Base-by-base conservation (phyloP, 2,888 invertebrate species). In the Tachystola acroxantha region DNA sequence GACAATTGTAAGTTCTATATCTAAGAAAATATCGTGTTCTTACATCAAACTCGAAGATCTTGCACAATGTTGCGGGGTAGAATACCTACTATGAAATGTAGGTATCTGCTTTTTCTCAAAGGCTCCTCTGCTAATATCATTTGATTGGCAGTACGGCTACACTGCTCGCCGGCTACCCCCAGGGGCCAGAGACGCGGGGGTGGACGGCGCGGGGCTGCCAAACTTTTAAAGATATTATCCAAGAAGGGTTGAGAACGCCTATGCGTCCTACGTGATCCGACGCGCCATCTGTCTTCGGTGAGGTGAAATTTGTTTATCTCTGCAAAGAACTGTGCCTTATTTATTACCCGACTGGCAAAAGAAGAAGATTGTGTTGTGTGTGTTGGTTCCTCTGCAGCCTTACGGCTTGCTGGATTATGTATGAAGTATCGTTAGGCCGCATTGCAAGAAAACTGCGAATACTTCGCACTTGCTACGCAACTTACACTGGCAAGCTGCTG, bases 141-240 rank as follows among this genome's bases (percentile, higher is more conserved):
- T 79, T 78, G 82, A 81, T 81, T 78, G 74, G 64, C 59, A 61
- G 71, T 66, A 72, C 75, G 76, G 74, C 77, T 70, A 69, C 66
- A 70, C 65, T 71, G 73, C 73, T 70, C 67, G 59, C 50, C 47
- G 45, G 51, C 51, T 36, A 49, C 45, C 61, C 67, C 52, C 6
- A 16, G 27, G 11, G 11, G 9, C 64, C 28, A 40, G 67, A 65
- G 65, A 56, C 40, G 45, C 30, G 38, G 49, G 47, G 46, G 46
- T 54, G 51, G 57, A 57, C 54, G 57, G 50, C 53, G 55, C 53
- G 54, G 62, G 64, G 43, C 44, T 43, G 52, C 46, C 52, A 67
- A 87, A 88, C 84, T 88, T 86, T 88, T 87, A 87, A 87, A 86
- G 86, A 86, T 86, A 86, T 87, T 84, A 85, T 75, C 73, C 74